phyloP scores from a whole-genome alignment of 2,797 vertebrate species.

The Heliangelus exortis region DNA sequence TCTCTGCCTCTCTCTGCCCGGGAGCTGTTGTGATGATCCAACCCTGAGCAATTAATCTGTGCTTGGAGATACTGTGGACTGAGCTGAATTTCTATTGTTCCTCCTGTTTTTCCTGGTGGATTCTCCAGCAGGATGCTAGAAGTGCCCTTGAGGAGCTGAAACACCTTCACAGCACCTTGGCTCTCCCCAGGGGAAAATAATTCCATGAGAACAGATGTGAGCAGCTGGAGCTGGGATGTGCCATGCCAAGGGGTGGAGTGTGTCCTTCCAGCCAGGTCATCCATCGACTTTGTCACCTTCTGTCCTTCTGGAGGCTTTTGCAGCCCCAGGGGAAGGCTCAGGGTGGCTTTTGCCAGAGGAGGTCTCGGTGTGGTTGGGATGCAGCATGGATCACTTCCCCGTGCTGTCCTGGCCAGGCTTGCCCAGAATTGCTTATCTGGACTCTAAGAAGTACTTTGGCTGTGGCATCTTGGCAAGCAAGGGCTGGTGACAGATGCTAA shows the following conservation, averaged over 20 bases:
- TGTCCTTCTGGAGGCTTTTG: fast-evolving
- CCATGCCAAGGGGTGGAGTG: not conserved
- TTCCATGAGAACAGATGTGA: not conserved
- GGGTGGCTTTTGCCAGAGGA: not conserved
- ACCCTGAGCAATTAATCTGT: not conserved
- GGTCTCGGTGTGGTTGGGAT: not conserved
- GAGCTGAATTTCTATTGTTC: not conserved
- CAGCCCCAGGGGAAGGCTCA: fast-evolving
- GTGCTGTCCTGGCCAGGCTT: not conserved
- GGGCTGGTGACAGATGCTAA: conserved; percentile 46
- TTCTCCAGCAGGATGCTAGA: not conserved
- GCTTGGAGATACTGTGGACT: not conserved
- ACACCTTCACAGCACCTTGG: not conserved
- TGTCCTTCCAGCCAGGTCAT: not conserved
- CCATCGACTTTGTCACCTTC: fast-evolving
- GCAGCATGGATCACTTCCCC: fast-evolving
- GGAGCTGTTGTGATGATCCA: not conserved
- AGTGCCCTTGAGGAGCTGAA: not conserved
- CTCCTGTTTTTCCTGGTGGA: fast-evolving
- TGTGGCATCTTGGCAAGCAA: conserved; percentile 34
- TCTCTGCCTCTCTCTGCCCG: not conserved
- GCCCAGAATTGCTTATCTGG: not conserved
- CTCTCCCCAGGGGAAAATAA: not conserved
- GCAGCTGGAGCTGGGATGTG: not conserved
- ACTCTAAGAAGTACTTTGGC: not conserved